phyloP scores from a whole-genome alignment of 2,888 invertebrate genomes.

The Amphimallon solstitiale region DNA sequence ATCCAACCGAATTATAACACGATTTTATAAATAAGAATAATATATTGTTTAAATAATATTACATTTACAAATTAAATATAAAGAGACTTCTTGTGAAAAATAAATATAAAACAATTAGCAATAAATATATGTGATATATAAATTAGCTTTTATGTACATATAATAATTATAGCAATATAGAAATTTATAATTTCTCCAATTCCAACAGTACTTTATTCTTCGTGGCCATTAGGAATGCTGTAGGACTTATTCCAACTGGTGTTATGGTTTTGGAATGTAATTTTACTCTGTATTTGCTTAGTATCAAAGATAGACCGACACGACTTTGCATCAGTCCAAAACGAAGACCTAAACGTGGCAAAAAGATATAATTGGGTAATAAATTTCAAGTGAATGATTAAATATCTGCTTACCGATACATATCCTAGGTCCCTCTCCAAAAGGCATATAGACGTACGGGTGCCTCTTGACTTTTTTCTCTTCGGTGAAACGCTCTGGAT shows the following conservation, averaged over 20 bases:
- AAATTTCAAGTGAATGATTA: background rate
- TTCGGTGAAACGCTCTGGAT: slow-evolving; percentile 56
- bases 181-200: slow-evolving; percentile 33
- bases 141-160: too few species aligned
- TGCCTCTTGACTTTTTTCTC: slow-evolving; percentile 47
- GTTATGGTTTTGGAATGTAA: slow-evolving; percentile 41
- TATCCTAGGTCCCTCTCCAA: slow-evolving; percentile 46
- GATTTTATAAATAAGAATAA: too few species aligned
- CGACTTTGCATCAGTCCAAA: slow-evolving; percentile 50
- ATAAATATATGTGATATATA: too few species aligned
- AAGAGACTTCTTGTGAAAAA: too few species aligned
- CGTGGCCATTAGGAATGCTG: slow-evolving; percentile 44
- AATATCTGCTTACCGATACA: slow-evolving; percentile 42
- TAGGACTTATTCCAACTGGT: slow-evolving; percentile 41
- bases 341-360: slow-evolving; percentile 44
- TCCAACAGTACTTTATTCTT: slow-evolving; percentile 45
- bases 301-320: slow-evolving; percentile 43
- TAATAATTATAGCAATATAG: too few species aligned
- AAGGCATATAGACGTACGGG: slow-evolving; percentile 51
- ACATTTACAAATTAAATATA: too few species aligned
- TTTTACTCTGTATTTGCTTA: slow-evolving; percentile 45
- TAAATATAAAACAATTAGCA: too few species aligned
- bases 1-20: too few species aligned
- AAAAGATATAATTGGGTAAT: background rate
- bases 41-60: too few species aligned